Percentiles rank a stretch among this genome's conserved stretches.
Evolutionary conservation across 2,888 invertebrate genomes (phyloP).

Genomic region (Cactoblastis cactorum): DNA sequence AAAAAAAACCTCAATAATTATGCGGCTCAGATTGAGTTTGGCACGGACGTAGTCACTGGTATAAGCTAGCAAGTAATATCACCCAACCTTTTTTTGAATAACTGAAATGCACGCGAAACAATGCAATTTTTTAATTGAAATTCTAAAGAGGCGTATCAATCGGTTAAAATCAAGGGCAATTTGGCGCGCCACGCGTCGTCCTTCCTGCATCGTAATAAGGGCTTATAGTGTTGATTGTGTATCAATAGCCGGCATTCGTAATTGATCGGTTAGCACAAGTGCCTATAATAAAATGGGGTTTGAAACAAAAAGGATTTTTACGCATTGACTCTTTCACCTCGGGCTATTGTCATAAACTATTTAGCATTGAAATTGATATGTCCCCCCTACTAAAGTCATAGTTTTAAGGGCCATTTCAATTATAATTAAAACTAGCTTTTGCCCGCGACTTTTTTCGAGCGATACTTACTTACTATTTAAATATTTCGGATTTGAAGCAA

Average conservation of each 20-base stretch:
- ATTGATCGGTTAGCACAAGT: conserved; percentile 4
- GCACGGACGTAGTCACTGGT: no score
- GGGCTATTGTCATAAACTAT: not conserved
- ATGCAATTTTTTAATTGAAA: conserved; percentile 9
- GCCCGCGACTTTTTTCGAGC: no score
- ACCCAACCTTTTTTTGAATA: not conserved
- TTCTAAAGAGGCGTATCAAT: conserved; percentile 5
- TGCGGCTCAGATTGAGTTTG: no score
- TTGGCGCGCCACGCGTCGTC: not conserved
- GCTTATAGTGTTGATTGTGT: conserved; percentile 7
- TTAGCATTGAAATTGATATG: not conserved
- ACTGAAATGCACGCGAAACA: not conserved
- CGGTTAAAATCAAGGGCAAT: conserved; percentile 1
- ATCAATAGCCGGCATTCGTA: not conserved
- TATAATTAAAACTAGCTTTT: no score
- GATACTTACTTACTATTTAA: no score
- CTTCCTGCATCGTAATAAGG: not conserved
- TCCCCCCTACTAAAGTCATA: no score
- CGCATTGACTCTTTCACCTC: not conserved
- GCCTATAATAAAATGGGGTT: not conserved
- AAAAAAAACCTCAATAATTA: no score
- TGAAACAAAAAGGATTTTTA: not conserved
- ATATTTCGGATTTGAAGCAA: no score
- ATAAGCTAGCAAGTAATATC: no score
- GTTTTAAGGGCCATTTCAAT: no score